Base-by-base conservation (phyloP, 2,888 invertebrate genomes). In the Plebejus anna region DNA sequence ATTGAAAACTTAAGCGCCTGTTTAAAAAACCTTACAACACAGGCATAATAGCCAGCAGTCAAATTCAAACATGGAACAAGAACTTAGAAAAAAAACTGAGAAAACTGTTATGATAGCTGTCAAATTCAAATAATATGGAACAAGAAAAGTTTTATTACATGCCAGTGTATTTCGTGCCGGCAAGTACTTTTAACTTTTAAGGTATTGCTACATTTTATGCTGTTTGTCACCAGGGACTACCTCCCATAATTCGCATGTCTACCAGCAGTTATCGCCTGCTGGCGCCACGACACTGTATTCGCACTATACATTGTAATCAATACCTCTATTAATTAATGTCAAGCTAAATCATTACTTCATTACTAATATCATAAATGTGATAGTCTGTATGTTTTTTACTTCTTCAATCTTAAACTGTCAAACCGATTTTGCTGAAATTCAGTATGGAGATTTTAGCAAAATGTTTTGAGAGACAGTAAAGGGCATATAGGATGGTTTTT, bases 211-310 rank as follows among this genome's bases (percentile, higher is more conserved):
- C 59, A 59, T 59, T n/a, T 57, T n/a, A 55, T 57, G 6, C 22
- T 61, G 61, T 61, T 66, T 66, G 66, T 66, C 61, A 66, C 5
- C 22, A 36, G 13, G 11, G 13, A 66, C 32, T 13, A 32, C 32
- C 66, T 66, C 66, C 66, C 16, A 36, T 66, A 66, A 16, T 66
- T 66, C 66, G 66, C 66, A 66, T 66, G 66, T 66, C 66, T 66
- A 66, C 66, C 13, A 13, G 32, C 32, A 32, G 32, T 66, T 66
- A 66, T 32, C 61, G 28, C 32, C 11, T 28, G 11, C 66, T 36
- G 66, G 32, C 66, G 32, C 66, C 66, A 66, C 13, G 32, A 61
- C 7, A n/a, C n/a, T 59, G 4, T 59, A 59, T 61, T 61, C 61
- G 61, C 61, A 28, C 11, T 61, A 11, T 28, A 61, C 61, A 61